Base-by-base conservation (phyloP, 2,113 vertebrate genomes). In the Suricata suricatta region DNA sequence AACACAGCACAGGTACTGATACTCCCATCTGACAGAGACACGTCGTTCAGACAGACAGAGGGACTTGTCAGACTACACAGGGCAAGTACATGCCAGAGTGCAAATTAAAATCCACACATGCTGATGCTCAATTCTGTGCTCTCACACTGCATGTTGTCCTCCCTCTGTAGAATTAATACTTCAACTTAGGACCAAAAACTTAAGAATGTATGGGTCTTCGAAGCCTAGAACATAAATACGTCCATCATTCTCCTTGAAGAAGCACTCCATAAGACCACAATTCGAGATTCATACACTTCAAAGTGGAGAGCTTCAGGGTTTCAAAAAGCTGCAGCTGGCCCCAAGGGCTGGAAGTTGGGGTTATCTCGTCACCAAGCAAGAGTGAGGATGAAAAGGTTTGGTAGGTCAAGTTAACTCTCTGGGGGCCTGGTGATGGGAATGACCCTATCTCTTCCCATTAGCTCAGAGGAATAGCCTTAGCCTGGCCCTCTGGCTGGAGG, bases 221-320 rank as follows among this genome's bases (percentile, higher is more conserved):
- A 90, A 95, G 68, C 13, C 90, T 97, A n/a, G n/a, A 90, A 96
- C 80, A 80, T 27, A 88, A 83, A 93, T n/a, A 77, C 11, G 17
- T 52, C 79, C 54, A 77, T 41, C 66, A 82, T 64, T 76, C 60
- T 88, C 87, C 76, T 87, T 21, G 50, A 66, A 91, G 93, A 95
- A 44, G 27, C 16, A 92, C 54, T 85, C 38, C 15, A 52, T 94
- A 92, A 91, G 86, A 29, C 47, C 83, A 94, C 91, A 29, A 72
- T 74, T 21, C 17, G 31, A 72, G 38, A 74, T 52, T 93, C 47
- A 82, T 63, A 96, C 0, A 88, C 19, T 95, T 95, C 54, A 80
- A 93, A 84, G 68, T 54, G 3, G 74, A 81, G 79, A 69, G 29
- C 50, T 91, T 83, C 94, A 47, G 27, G 52, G 83, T 90, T 94